Evolutionary conservation across 2,797 vertebrate species (phyloP).

Genomic region (Artibeus jamaicensis): DNA sequence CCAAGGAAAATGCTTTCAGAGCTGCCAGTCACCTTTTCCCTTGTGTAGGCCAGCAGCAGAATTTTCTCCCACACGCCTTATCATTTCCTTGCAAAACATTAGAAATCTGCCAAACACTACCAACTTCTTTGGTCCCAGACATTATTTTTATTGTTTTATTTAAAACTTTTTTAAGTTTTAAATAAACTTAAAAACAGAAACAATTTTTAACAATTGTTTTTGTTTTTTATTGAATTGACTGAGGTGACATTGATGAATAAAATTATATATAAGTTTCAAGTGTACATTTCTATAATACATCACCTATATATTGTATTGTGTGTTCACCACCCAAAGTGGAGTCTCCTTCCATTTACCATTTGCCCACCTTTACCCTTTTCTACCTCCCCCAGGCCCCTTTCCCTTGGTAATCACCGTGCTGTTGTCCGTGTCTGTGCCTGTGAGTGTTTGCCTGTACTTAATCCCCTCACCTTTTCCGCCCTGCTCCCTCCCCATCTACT

Average conservation of each 20-base stretch:
- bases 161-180: too few species aligned
- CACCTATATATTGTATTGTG: not conserved
- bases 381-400: not conserved
- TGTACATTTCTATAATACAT: not conserved
- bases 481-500: not conserved
- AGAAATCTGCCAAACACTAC: not conserved
- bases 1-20: not conserved
- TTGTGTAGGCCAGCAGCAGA: not conserved
- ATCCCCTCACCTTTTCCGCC: not conserved
- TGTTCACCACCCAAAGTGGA: not conserved
- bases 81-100: not conserved
- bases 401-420: not conserved
- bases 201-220: too few species aligned
- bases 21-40: not conserved
- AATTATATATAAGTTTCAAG: not conserved
- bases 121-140: not conserved
- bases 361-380: not conserved
- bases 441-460: not conserved
- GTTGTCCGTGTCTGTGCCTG: not conserved
- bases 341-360: not conserved
- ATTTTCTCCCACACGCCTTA: not conserved
- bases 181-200: too few species aligned
- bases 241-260: not conserved
- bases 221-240: not conserved
- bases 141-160: not conserved